phyloP scores from a whole-genome alignment of 1,140 invertebrate genomes.

The Caenorhabditis briggsae region DNA sequence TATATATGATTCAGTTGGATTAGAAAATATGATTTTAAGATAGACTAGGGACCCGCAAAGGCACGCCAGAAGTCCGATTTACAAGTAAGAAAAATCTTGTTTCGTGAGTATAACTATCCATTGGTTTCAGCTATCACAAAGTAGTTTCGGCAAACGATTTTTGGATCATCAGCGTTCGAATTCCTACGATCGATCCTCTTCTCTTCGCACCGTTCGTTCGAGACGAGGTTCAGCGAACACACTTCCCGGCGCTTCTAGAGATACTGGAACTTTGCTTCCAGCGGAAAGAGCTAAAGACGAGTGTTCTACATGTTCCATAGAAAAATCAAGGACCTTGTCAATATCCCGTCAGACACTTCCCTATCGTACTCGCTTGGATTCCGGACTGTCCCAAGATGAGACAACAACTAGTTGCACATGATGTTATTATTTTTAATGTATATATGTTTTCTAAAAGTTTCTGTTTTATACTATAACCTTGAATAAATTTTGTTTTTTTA shows the following conservation, averaged over 20 bases:
- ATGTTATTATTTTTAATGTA: too few species aligned
- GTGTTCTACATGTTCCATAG: not conserved
- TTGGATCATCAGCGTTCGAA: conserved; percentile 34
- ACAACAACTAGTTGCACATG: not conserved
- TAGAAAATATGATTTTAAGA: too few species aligned
- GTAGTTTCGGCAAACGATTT: conserved; percentile 43
- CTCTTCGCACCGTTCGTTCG: conserved; percentile 50
- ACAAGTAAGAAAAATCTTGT: too few species aligned
- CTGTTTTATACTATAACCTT: too few species aligned
- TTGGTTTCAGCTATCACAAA: conserved; percentile 55
- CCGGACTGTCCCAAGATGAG: conserved; percentile 8
- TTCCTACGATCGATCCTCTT: conserved; percentile 48
- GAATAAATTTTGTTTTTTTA: too few species aligned
- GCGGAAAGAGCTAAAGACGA: not conserved
- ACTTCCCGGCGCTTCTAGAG: not conserved
- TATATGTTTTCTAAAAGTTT: too few species aligned
- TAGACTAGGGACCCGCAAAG: too few species aligned
- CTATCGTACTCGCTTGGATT: conserved; percentile 20
- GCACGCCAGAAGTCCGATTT: too few species aligned
- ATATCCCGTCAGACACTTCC: conserved; percentile 28
- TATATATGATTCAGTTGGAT: too few species aligned
- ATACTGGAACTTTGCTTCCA: not conserved
- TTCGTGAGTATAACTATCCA: not conserved
- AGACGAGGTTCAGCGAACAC: conserved; percentile 27
- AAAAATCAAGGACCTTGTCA: not conserved